phyloP scores from a whole-genome alignment of 2,888 invertebrate genomes.

The Acleris literana region DNA sequence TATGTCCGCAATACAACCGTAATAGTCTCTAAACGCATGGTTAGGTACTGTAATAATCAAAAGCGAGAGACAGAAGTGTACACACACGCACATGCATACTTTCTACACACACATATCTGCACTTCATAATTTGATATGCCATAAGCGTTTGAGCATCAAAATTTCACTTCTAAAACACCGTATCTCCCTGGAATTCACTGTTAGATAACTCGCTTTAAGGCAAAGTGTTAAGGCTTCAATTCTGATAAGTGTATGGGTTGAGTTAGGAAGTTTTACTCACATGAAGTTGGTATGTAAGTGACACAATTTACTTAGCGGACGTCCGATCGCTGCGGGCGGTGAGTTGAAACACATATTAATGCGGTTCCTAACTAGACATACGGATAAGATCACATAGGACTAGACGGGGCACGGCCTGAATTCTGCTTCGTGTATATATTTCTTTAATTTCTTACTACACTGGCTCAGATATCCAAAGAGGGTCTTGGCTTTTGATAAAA shows the following conservation, averaged over 20 bases:
- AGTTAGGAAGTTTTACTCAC: too few relatives aligned
- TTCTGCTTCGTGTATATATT: too few relatives aligned
- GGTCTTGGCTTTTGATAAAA: too few relatives aligned
- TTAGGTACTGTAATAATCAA: too few relatives aligned
- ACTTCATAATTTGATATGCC: slow-evolving; percentile 11
- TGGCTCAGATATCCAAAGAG: too few relatives aligned
- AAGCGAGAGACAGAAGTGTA: not conserved
- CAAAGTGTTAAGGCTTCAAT: too few relatives aligned
- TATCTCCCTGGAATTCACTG: too few relatives aligned
- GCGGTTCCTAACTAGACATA: slow-evolving; percentile 7
- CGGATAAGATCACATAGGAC: not conserved
- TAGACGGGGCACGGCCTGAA: slow-evolving; percentile 6
- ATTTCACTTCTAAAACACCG: too few relatives aligned
- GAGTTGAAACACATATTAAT: slow-evolving; percentile 22
- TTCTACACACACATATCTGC: not conserved
- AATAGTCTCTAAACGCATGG: too few relatives aligned
- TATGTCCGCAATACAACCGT: too few relatives aligned
- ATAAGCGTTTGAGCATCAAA: not conserved
- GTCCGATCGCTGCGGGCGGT: slow-evolving; percentile 41
- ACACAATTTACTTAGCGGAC: slow-evolving; percentile 54
- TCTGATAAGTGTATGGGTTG: too few relatives aligned
- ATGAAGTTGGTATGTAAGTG: slow-evolving; percentile 46
- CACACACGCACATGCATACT: not conserved
- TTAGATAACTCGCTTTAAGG: too few relatives aligned
- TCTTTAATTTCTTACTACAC: not conserved